Evolutionary conservation across 2,888 invertebrate genomes (phyloP).

Genomic region (Drosophila prolongata): DNA sequence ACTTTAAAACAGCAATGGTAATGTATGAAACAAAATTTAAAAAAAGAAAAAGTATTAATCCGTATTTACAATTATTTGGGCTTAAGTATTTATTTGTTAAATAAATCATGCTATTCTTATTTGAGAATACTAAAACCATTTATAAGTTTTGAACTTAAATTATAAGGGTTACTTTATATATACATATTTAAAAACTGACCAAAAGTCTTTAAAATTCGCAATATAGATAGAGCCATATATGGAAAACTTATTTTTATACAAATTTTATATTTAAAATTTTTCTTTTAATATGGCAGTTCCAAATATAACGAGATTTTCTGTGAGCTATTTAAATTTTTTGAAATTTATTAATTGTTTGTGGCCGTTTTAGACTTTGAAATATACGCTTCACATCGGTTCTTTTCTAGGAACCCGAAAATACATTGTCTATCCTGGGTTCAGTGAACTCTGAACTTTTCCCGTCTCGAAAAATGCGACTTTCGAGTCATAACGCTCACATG

Average conservation of each 20-base stretch:
- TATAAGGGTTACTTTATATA: no score
- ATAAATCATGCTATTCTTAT: no score
- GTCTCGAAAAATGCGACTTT: slow-evolving; percentile 3
- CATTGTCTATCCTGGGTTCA: slow-evolving; percentile 11
- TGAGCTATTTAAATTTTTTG: not conserved
- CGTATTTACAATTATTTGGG: no score
- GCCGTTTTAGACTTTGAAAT: not conserved
- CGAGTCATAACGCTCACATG: slow-evolving; percentile 27
- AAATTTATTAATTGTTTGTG: not conserved
- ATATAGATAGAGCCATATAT: no score
- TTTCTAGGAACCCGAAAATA: not conserved
- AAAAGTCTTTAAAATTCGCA: no score
- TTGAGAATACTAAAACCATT: no score
- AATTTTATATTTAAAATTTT: not conserved
- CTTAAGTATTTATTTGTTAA: no score
- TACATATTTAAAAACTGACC: no score
- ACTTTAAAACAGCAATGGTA: not conserved
- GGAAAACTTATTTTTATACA: not conserved
- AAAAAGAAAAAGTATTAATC: no score
- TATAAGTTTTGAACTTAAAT: no score
- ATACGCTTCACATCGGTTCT: not conserved
- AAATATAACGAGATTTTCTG: not conserved
- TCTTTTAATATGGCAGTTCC: not conserved
- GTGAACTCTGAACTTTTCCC: slow-evolving; percentile 22
- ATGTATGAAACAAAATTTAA: not conserved